Evolutionary conservation across 2,113 vertebrate genomes (phyloP).

Genomic region (Tragelaphus buxtoni): DNA sequence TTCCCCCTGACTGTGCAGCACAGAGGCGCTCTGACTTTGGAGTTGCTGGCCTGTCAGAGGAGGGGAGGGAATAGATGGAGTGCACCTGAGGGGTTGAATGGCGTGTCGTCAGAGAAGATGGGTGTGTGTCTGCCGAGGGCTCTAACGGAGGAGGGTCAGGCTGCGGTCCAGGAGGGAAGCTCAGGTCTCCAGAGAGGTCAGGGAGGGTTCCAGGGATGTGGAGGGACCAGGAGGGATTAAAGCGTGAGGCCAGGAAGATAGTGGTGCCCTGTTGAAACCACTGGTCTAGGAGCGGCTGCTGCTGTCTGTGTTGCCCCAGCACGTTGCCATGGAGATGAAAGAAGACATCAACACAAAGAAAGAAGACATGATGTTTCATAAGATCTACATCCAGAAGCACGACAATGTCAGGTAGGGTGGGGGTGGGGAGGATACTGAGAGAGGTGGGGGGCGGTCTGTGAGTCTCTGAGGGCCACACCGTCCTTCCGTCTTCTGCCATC

Average conservation of each 20-base stretch:
- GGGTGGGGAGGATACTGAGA: background rate
- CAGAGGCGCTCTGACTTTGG: background rate
- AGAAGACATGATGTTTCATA: too few relatives aligned
- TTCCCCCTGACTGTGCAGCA: background rate
- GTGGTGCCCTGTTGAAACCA: constrained; percentile 21
- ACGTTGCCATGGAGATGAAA: too few relatives aligned
- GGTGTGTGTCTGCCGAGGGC: background rate
- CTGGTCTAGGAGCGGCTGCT: constrained; percentile 91
- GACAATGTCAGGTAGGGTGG: too few relatives aligned
- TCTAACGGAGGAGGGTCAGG: background rate
- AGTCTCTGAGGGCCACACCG: background rate
- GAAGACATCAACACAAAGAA: too few relatives aligned
- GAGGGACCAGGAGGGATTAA: background rate
- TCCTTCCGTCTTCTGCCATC: background rate
- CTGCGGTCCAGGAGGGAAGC: background rate
- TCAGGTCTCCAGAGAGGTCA: background rate
- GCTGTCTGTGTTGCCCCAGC: constrained; percentile 95
- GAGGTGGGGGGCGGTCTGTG: background rate
- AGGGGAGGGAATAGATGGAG: background rate
- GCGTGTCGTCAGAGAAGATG: background rate
- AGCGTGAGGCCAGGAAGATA: background rate
- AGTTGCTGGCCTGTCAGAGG: background rate
- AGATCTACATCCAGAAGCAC: too few relatives aligned
- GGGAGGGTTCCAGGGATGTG: background rate
- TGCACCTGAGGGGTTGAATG: background rate